Evolutionary conservation across 2,888 invertebrate species (phyloP), one percentile per base, ranked within the genome.

Genomic region (Cantharis rufa): DNA sequence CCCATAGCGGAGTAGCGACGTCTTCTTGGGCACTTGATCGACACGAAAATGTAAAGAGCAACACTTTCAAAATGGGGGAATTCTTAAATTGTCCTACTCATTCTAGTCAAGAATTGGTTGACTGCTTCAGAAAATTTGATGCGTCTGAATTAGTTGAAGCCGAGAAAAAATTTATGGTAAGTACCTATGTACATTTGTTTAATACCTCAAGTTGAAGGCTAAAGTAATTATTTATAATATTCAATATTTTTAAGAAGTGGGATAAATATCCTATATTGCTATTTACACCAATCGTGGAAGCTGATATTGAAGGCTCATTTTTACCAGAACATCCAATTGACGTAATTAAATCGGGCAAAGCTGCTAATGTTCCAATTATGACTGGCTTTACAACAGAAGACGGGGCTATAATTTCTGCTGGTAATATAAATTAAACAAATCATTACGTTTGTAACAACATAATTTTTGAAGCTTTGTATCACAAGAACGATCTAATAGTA

Each of bases 251-350:
- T 15, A 16, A 64, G 69, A 24, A 69, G n/a, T 69, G 69, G 69
- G 62, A 62, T 80, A 94, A 94, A 7, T 48, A n/a, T 86, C 94
- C 95, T 0, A 93, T 94, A 92, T 93, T 95, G 78, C 93, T 94
- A 0, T 95, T 95, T 84, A 93, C 93, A 82, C 95, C 95, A 0
- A 93, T 94, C 0, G 89, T 93, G 0, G 96, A 96, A 84, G 92
- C 92, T 0, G 88, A 91, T 68, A 90, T 91, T 10, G 89, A 91
- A 0, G 93, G 91, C 1, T 93, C 94, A 1, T 95, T 96, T 84
- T 84, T 96, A 10, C 92, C 91, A 0, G 90, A 91, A 78, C 90
- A 91, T 81, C 94, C 95, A 0, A 87, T 92, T 2, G 83, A 87
- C 15, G 83, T 90, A 21, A 85, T 90, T n/a, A 89, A 89, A 66